Percentiles rank a stretch among this genome's conserved stretches.
Conservation (phyloP, 1,140 invertebrate genomes). For the Nylanderia fulva region DNA sequence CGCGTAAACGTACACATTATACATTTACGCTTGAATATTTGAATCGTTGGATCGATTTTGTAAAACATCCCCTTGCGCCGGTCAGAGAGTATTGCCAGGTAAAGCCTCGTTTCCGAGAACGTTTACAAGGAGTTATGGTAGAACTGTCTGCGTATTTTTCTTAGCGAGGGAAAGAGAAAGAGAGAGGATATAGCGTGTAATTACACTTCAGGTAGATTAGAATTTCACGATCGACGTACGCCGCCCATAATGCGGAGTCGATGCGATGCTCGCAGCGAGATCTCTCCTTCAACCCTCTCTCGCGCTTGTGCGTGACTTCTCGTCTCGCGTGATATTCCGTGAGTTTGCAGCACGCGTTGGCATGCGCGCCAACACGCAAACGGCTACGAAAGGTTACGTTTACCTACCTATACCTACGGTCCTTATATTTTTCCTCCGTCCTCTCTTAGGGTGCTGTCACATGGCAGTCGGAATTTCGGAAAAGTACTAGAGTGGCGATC, state of each 20-base stretch:
- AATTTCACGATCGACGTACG: slow-evolving; percentile 52
- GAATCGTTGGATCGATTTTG: neutral
- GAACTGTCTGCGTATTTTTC: slow-evolving; percentile 10
- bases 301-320: slow-evolving; percentile 40
- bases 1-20: neutral
- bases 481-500: no score
- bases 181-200: neutral
- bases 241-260: slow-evolving; percentile 25
- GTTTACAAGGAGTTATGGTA: neutral
- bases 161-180: neutral
- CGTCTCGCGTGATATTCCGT: slow-evolving; percentile 52
- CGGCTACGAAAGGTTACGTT: slow-evolving; percentile 54
- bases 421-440: slow-evolving; percentile 42
- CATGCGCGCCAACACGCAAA: slow-evolving; percentile 41
- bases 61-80: neutral
- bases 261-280: slow-evolving; percentile 24
- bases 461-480: no score
- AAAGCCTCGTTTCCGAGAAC: neutral
- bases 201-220: slow-evolving; percentile 10
- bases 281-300: slow-evolving; percentile 15
- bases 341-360: slow-evolving; percentile 51
- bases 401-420: slow-evolving; percentile 47
- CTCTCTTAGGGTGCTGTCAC: no score
- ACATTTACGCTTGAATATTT: neutral
- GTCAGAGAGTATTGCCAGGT: neutral